Base-by-base conservation (phyloP, 1,140 invertebrate species). In the Meloidogyne exigua region DNA sequence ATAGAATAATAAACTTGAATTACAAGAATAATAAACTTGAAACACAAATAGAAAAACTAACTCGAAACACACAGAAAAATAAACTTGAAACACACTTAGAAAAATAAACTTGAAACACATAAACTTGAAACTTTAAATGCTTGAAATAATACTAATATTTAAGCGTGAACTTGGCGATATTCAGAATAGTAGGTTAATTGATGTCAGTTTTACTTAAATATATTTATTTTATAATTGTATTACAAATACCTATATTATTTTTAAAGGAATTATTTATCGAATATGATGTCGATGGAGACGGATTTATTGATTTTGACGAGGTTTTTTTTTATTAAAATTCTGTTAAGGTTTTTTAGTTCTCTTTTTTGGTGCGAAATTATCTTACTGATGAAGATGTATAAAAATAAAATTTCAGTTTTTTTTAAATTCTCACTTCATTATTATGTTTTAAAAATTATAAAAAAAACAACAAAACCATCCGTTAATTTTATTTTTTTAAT, bases 391-490 rank as follows among this genome's bases (percentile, higher is more conserved):
- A 83, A 25, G 81, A 82, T 64, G 73, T 82, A 9, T 57, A 57
- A 21, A 57, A 57, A n/a, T 57, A 57, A n/a, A 57, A 4, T 57
- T 57, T 5, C 4, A 15, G 18, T n/a, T 18, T 7, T n/a, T 57
- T 57, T 21, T 9, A 57, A 57, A 57, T 57, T 18, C 49, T 57
- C 49, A 57, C 18, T n/a, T 57, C 7, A 57, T n/a, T n/a, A 21
- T 44, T 57, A n/a, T 57, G 7, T 57, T 57, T 57, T 21, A 15
- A 57, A n/a, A 57, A 57, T n/a, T n/a, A 76, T 25, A 67, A n/a
- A 28, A 23, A n/a, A 42, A 82, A 80, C 87, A 89, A 89, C 90
- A 71, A 88, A 89, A 80, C 92, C n/a, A n/a, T n/a, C n/a, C n/a
- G n/a, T n/a, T n/a, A n/a, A n/a, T n/a, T n/a, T n/a, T n/a, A n/a